These are phyloP conservation scores for Bothrops jararaca DNA, from an alignment of 2,113 vertebrate genomes.

Conservation along the genomic window DNA sequence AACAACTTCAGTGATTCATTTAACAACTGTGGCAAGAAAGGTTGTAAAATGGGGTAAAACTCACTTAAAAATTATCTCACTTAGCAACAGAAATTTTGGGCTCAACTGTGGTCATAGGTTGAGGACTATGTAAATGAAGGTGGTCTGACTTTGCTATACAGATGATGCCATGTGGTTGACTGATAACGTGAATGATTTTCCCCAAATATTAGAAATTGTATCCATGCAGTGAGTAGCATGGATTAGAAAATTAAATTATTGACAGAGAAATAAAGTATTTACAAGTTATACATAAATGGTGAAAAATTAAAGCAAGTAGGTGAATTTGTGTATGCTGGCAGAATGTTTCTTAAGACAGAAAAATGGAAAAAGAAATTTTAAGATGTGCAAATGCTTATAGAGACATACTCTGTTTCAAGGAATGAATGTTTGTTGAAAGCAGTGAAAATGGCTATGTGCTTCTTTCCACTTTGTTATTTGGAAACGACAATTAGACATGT, in stretches of 20 bases:
- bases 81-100: neutral
- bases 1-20: neutral
- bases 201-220: neutral
- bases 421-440: neutral
- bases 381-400: neutral
- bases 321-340: neutral
- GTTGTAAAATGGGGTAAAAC: neutral
- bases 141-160: neutral
- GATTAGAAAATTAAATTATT: neutral
- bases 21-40: neutral
- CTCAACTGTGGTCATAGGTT: neutral
- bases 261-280: neutral
- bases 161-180: neutral
- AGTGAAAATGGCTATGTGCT: neutral
- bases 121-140: neutral
- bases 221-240: neutral
- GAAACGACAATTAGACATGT: neutral
- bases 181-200: neutral
- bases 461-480: neutral
- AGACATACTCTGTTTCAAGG: neutral
- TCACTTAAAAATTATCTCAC: neutral
- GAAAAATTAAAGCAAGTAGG: neutral
- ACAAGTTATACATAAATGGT: neutral
- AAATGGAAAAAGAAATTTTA: neutral
- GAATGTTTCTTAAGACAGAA: neutral